Evolutionary conservation across 2,113 vertebrate genomes (phyloP).

Genomic region (Chlamydotis undulata): DNA sequence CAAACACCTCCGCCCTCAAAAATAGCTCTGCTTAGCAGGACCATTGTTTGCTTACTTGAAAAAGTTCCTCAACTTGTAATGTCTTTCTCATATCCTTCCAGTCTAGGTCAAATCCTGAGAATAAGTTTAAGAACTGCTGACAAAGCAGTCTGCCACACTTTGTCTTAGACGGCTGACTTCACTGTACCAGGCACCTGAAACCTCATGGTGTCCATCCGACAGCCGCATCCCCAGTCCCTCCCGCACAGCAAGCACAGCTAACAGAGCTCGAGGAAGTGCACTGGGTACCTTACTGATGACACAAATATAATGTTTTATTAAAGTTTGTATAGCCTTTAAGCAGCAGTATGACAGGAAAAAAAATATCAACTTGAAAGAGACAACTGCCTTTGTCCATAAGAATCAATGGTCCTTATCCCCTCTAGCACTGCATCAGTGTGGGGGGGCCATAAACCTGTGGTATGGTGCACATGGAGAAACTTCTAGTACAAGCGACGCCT

Average conservation of each 20-base stretch:
- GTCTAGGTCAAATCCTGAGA: background rate
- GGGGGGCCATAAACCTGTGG: background rate
- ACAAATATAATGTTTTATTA: background rate
- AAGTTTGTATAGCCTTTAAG: background rate
- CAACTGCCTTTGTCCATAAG: background rate
- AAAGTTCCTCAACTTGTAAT: constrained; percentile 17
- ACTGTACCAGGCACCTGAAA: background rate
- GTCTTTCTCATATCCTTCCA: constrained; percentile 29
- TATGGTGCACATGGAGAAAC: background rate
- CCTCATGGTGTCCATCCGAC: background rate
- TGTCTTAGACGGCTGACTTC: background rate
- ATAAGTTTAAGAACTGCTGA: background rate
- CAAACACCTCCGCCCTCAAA: constrained; percentile 15
- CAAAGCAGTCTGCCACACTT: background rate
- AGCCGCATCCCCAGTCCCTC: background rate
- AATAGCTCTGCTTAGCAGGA: constrained; percentile 24
- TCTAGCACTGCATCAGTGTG: background rate
- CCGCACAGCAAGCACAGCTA: background rate
- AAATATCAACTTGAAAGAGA: background rate
- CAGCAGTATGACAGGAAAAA: background rate
- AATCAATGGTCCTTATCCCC: background rate
- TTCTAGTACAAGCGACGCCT: background rate
- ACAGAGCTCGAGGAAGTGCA: background rate
- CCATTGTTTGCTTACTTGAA: constrained; percentile 1
- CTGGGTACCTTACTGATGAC: background rate